phyloP scores from a whole-genome alignment of 2,113 vertebrate genomes.

The Cyanoramphus novaezelandiae region DNA sequence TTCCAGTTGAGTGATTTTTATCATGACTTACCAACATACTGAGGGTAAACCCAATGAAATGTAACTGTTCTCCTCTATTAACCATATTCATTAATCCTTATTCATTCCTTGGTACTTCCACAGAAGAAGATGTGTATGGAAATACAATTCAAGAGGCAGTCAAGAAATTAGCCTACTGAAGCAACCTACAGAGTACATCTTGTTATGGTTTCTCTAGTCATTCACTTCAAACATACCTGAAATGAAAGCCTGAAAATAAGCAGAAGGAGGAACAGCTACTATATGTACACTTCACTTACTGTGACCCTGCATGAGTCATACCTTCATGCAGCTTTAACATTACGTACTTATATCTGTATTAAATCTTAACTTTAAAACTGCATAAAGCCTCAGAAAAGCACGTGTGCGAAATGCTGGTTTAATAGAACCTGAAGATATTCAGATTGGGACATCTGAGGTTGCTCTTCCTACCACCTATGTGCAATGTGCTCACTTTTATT shows the following conservation, averaged over 20 bases:
- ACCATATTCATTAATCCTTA: not conserved
- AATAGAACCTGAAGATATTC: not conserved
- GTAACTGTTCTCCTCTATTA: not conserved
- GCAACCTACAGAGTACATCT: not conserved
- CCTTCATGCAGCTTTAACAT: not conserved
- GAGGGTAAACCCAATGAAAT: not conserved
- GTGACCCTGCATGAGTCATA: not conserved
- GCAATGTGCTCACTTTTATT: not conserved
- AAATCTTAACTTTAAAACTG: not conserved
- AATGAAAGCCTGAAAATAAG: not conserved
- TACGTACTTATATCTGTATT: not conserved
- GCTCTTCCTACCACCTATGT: not conserved
- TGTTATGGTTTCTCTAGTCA: not conserved
- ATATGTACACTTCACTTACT: fast-evolving
- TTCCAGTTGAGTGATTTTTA: not conserved
- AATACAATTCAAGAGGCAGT: not conserved
- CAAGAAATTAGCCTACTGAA: not conserved
- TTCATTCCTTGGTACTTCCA: not conserved
- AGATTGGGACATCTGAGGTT: not conserved
- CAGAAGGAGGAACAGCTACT: not conserved
- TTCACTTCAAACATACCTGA: not conserved
- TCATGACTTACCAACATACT: not conserved
- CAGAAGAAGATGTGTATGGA: fast-evolving
- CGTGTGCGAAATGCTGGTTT: not conserved
- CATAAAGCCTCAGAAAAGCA: not conserved